Evolutionary conservation across 2,113 vertebrate genomes (phyloP).

Genomic region (Sporophila hypoxantha): DNA sequence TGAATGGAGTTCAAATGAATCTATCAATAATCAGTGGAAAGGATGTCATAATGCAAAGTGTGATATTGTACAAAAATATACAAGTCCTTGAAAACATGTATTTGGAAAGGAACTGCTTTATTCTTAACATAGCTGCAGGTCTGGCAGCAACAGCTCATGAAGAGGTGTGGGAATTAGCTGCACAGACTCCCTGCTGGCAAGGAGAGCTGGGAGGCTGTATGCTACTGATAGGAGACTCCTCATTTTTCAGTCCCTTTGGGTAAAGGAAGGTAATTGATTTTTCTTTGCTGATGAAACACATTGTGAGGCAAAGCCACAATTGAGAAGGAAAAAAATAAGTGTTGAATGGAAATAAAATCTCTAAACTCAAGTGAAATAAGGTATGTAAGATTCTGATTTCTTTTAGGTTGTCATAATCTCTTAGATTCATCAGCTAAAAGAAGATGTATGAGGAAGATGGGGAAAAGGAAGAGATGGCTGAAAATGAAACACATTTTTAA

Average conservation of each 20-base stretch:
- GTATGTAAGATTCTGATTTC: neutral
- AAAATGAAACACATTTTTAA: neutral
- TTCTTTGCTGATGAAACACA: neutral
- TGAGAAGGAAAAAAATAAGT: accelerated
- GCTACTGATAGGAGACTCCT: accelerated
- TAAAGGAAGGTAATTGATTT: neutral
- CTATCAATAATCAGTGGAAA: slow-evolving; percentile 17
- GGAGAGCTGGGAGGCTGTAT: neutral
- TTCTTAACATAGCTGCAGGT: slow-evolving; percentile 14
- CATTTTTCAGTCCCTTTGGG: neutral
- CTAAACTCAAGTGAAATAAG: neutral
- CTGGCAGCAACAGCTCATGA: slow-evolving; percentile 2
- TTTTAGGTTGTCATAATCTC: neutral
- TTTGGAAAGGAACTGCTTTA: slow-evolving; percentile 42
- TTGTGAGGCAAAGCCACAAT: neutral
- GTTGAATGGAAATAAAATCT: neutral
- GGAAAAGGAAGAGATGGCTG: neutral
- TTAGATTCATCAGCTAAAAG: neutral
- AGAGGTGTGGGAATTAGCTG: slow-evolving; percentile 24
- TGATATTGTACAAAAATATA: slow-evolving; percentile 11
- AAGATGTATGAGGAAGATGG: neutral
- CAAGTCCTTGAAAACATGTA: neutral
- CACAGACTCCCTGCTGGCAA: slow-evolving; percentile 3
- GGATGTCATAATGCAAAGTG: neutral
- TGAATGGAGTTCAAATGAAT: slow-evolving; percentile 8